Evolutionary conservation across 2,113 vertebrate genomes (phyloP), one percentile per base, ranked within the genome.

Genomic region (Gallinago jamesoni): DNA sequence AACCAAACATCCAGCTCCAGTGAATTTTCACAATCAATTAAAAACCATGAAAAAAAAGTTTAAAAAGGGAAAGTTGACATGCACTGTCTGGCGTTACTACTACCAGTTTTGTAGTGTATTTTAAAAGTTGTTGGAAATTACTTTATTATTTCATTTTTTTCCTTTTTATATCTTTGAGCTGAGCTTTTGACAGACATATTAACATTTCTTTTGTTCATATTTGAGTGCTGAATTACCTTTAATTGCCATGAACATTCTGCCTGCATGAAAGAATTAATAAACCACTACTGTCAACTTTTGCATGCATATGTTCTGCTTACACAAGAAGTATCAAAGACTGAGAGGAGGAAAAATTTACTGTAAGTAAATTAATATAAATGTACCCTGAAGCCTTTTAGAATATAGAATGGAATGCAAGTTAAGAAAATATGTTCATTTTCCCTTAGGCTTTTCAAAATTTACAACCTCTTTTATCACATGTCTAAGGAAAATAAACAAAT

Each of bases 151-250:
- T 94, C 37, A 17, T 50, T 88, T 55, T 86, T 81, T 87, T 43
- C 11, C 33, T 47, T 90, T 94, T 89, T 69, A 25, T 77, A 59
- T 87, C 77, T 94, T 93, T 94, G 37, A 90, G 50, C 21, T 87
- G 78, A 69, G 56, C 75, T 97, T 90, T 84, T 94, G 93, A 93
- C 84, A 94, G 92, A 75, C n/a, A 60, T 87, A 88, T 95, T 94
- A 97, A 74, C 80, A 94, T 96, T 94, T 90, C 50, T 45, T 97
- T 97, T 97, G 82, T 96, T 96, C 95, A 83, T 89, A 89, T 75
- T 75, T 94, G 84, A 97, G 77, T 66, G 52, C 82, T 74, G 88
- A 93, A 97, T 96, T 97, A 94, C 95, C 74, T 93, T 96, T 97
- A 97, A 94, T 94, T 96, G 90, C 45, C 48, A 78, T 83, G 90